Evolutionary conservation across 2,888 invertebrate genomes (phyloP), one percentile per base, ranked within the genome.

Genomic region (Hydrotaea cyrtoneurina): DNA sequence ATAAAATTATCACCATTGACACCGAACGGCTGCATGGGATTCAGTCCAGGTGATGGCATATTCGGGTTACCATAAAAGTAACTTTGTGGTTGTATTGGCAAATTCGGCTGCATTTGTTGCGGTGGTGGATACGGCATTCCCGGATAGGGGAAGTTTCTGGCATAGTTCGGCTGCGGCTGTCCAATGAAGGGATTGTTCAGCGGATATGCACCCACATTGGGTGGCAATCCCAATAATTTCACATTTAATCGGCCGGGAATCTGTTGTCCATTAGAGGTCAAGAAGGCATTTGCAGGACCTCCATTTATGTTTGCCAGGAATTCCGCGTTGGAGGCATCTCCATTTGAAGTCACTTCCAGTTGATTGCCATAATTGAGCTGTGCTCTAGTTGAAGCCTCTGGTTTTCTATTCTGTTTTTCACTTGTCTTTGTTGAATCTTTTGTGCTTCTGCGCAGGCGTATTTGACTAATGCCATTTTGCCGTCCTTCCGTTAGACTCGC

Each of bases 401-500:
- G 21, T 50, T 77, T 71, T 76, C 72, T 75, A 50, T 36, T 21
- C 53, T 80, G 50, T 75, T 80, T 78, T 75, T 78, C 80, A 57
- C 75, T 72, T 26, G 21, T 31, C 17, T 2, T 66, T 31, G 75
- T 64, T 0, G 78, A 3, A 39, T 50, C 19, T 57, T 76, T 71
- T 3, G 11, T 43, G 39, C 57, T 21, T 43, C 80, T 71, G 3
- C 43, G 69, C 23, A 19, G 39, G 31, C 79, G 77, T 3, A 31
- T 10, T 15, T 59, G 23, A 21, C n/a, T 15, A 13, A 11, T 31
- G n/a, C 76, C 15, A 5, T 17, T 15, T 46, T 71, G 50, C 36
- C 55, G 19, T 13, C 0, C 10, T 75, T 50, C 26, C 0, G 36
- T 50, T 23, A 43, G 4, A 15, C 23, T 10, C n/a, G 11, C 50